Conservation (phyloP, 2,888 invertebrate genomes). For the Eupelmus urozonus region DNA sequence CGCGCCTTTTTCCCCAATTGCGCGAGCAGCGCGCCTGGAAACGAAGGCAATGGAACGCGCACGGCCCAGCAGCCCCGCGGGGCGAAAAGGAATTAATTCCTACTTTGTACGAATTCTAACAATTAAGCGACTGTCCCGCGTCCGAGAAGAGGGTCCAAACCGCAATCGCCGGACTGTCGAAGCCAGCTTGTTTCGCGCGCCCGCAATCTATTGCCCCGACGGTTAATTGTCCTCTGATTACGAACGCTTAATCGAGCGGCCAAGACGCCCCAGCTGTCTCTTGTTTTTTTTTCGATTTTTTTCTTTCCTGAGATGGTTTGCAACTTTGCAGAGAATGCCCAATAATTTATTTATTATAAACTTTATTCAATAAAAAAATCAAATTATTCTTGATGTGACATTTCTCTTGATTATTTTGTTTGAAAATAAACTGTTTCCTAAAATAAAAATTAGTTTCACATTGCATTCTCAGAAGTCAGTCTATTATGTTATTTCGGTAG, state of each 20-base stretch:
- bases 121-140: constrained; percentile 58
- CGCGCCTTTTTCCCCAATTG: constrained; percentile 39
- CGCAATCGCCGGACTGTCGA: constrained; percentile 67
- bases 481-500: no score
- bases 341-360: background rate
- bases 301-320: background rate
- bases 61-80: constrained; percentile 5
- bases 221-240: constrained; percentile 57
- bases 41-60: background rate
- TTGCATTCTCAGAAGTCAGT: no score
- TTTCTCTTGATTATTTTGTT: background rate
- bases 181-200: constrained; percentile 59
- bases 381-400: background rate
- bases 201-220: constrained; percentile 50
- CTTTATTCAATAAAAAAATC: no score
- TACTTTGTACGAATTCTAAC: constrained; percentile 56
- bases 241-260: constrained; percentile 46
- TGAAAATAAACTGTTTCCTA: no score
- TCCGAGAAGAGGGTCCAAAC: constrained; percentile 61
- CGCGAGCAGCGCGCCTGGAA: background rate
- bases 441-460: no score
- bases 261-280: background rate
- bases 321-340: background rate
- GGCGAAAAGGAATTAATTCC: constrained; percentile 58
- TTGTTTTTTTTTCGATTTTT: background rate